Percentiles rank a stretch among this genome's conserved stretches.
These are phyloP conservation scores for Amphibalanus amphitrite DNA, from an alignment of 1,140 invertebrate species.

Conservation along the genomic window DNA sequence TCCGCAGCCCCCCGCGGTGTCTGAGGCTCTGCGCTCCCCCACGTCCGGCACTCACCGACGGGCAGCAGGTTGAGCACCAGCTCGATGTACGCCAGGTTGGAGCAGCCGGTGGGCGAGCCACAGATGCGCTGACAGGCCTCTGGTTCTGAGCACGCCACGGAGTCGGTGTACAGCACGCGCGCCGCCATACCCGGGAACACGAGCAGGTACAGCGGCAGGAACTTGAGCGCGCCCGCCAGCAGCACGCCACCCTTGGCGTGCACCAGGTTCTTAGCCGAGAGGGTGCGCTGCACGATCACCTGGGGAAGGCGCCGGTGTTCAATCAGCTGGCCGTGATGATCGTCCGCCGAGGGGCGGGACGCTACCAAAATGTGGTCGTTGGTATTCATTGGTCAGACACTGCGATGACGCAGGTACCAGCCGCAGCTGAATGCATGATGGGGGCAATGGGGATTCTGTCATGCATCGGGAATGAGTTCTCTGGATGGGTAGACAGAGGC, in stretches of 20 bases:
- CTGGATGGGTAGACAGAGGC: no score
- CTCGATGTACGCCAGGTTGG: constrained; percentile 35
- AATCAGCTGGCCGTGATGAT: no score
- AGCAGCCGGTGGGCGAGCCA: constrained; percentile 30
- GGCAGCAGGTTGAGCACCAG: constrained; percentile 34
- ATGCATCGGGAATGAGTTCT: no score
- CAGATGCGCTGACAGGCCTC: constrained; percentile 24
- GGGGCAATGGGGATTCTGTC: no score
- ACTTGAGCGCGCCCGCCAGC: constrained; percentile 35
- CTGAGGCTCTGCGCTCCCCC: no score
- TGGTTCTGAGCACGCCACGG: constrained; percentile 31
- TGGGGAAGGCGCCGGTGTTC: not conserved
- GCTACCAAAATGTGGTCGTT: not conserved
- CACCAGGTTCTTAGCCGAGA: constrained; percentile 35
- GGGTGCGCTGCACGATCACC: constrained; percentile 37
- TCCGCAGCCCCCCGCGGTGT: no score
- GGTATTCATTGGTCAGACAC: not conserved
- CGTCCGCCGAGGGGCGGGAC: no score
- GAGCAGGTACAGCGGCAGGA: constrained; percentile 37
- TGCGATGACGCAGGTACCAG: not conserved
- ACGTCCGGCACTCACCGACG: constrained; percentile 19
- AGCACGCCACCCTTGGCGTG: constrained; percentile 37
- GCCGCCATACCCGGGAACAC: constrained; percentile 41
- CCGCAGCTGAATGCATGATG: no score
- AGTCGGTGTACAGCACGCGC: constrained; percentile 31